Percentiles rank a stretch among this genome's conserved stretches.
Evolutionary conservation across 2,888 invertebrate species (phyloP).

Genomic region (Pecten maximus): DNA sequence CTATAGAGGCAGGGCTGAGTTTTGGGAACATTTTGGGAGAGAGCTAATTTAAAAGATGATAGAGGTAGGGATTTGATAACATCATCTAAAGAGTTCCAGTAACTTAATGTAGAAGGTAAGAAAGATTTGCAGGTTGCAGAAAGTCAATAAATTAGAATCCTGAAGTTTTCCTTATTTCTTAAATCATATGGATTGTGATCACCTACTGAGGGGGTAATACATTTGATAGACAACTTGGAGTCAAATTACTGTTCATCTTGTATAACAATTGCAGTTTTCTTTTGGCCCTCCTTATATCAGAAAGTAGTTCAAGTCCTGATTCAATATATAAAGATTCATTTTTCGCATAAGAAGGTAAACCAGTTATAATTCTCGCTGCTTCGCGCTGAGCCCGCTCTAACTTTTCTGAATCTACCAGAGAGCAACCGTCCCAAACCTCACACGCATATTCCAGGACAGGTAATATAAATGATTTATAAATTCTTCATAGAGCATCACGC

Average conservation of each 20-base stretch:
- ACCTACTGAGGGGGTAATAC: too few relatives aligned
- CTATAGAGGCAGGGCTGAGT: too few relatives aligned
- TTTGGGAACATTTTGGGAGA: too few relatives aligned
- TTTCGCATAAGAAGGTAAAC: background rate
- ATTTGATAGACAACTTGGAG: too few relatives aligned
- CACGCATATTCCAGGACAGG: too few relatives aligned
- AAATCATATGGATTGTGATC: too few relatives aligned
- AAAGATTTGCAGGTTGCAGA: background rate
- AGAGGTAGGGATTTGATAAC: background rate
- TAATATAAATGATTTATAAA: too few relatives aligned
- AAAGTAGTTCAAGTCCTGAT: background rate
- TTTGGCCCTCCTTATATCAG: background rate
- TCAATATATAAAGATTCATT: background rate
- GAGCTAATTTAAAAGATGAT: background rate
- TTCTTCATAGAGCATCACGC: too few relatives aligned
- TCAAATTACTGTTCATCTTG: too few relatives aligned
- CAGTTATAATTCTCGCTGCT: background rate
- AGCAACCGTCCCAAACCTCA: background rate
- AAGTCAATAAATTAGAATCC: background rate
- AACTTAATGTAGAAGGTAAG: background rate
- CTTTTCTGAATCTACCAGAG: background rate
- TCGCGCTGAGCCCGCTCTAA: background rate
- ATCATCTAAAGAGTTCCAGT: background rate
- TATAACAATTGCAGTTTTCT: background rate
- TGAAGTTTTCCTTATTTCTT: too few relatives aligned